Evolutionary conservation across 2,888 invertebrate species (phyloP).

Genomic region (Mythimna albipuncta): DNA sequence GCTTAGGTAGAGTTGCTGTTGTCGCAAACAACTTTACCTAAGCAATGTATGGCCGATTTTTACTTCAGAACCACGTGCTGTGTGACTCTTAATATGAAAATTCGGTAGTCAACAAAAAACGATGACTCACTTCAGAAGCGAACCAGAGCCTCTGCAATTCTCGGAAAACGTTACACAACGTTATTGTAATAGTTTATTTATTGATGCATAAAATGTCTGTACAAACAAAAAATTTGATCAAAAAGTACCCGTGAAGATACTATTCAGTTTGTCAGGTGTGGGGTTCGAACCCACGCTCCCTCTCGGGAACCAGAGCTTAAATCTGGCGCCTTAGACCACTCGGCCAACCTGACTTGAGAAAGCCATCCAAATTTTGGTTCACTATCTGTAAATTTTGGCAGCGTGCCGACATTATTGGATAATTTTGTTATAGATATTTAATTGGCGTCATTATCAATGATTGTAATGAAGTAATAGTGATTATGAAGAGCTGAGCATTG

Average conservation of each 20-base stretch:
- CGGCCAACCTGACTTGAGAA: conserved; percentile 93
- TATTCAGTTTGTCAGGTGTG: conserved; percentile 91
- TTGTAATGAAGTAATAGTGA: neutral
- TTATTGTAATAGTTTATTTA: neutral
- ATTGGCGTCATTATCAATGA: neutral
- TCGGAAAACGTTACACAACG: neutral
- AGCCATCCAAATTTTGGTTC: conserved; percentile 37
- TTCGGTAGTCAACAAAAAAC: neutral
- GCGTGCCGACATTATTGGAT: conserved; percentile 31
- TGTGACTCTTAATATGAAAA: neutral
- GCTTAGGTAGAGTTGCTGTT: too few species aligned
- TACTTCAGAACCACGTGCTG: neutral
- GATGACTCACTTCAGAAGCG: neutral
- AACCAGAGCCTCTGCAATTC: neutral
- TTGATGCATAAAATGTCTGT: neutral
- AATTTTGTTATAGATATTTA: neutral
- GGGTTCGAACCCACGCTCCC: conserved; percentile 96
- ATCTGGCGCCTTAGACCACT: conserved; percentile 96
- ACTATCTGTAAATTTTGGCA: conserved; percentile 42
- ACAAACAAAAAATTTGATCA: neutral
- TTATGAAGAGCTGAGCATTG: neutral
- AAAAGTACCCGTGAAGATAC: conserved; percentile 6
- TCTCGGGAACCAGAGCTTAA: conserved; percentile 95
- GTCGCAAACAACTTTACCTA: neutral
- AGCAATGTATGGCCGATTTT: neutral